These are phyloP conservation scores for Drosophila malerkotliana DNA, from an alignment of 1,140 invertebrate genomes.

Conservation along the genomic window DNA sequence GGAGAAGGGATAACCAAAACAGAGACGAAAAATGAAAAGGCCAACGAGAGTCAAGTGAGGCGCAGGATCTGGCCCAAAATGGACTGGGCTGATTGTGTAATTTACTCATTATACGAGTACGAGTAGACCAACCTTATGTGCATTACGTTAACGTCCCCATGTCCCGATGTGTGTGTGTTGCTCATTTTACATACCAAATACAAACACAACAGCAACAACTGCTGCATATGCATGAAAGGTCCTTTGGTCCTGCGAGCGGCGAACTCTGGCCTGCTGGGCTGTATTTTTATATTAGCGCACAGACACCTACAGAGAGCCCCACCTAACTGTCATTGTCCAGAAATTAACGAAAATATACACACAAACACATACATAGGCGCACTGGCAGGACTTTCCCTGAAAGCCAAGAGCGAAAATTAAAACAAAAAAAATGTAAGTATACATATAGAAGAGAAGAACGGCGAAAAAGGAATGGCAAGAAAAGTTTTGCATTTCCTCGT, in stretches of 20 bases:
- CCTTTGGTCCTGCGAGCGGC: constrained; percentile 14
- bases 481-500: constrained; percentile 79
- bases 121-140: constrained; percentile 46
- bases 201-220: constrained; percentile 7
- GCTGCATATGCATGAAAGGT: constrained; percentile 70
- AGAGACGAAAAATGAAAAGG: constrained; percentile 38
- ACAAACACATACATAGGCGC: constrained; percentile 40
- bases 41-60: constrained; percentile 65
- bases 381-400: constrained; percentile 13
- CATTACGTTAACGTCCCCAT: constrained; percentile 43
- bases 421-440: constrained; percentile 15
- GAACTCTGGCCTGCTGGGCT: constrained; percentile 30
- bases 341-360: constrained; percentile 81
- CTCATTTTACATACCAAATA: constrained; percentile 56
- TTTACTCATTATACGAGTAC: constrained; percentile 75
- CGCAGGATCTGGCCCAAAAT: constrained; percentile 38
- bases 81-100: constrained; percentile 72
- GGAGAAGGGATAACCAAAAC: constrained; percentile 26
- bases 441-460: not conserved
- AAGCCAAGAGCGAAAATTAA: constrained; percentile 8
- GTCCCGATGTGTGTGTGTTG: constrained; percentile 10
- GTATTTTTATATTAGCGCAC: constrained; percentile 75
- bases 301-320: constrained; percentile 41
- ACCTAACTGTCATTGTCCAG: constrained; percentile 82
- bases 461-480: constrained; percentile 45